phyloP scores from a whole-genome alignment of 2,888 invertebrate genomes.

The Andrena haemorrhoa region DNA sequence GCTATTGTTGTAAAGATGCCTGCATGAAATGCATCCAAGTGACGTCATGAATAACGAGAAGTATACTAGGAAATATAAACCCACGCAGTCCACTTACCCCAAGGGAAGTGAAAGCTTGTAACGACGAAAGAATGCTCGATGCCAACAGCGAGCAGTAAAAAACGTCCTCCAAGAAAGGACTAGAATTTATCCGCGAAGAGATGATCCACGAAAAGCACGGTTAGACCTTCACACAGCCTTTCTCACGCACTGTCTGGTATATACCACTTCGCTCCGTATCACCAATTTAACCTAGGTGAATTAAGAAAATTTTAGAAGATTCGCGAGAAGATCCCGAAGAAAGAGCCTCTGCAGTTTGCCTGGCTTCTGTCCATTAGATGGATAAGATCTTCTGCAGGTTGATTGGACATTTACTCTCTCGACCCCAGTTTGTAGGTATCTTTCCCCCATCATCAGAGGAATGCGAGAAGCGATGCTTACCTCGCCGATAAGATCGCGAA shows the following conservation, averaged over 20 bases:
- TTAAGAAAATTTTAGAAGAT: too few species aligned
- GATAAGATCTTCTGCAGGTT: slow-evolving; percentile 78
- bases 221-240: neutral
- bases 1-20: too few species aligned
- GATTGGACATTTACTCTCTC: slow-evolving; percentile 70
- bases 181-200: neutral
- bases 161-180: neutral
- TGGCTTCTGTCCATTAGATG: slow-evolving; percentile 81
- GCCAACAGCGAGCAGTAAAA: neutral
- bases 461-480: slow-evolving; percentile 67
- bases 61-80: too few species aligned
- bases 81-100: slow-evolving; percentile 5
- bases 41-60: too few species aligned
- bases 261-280: neutral
- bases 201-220: neutral
- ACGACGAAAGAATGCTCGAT: neutral
- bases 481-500: slow-evolving; percentile 67
- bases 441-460: slow-evolving; percentile 63
- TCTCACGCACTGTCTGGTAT: neutral
- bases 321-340: slow-evolving; percentile 45
- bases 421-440: slow-evolving; percentile 75
- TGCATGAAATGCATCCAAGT: too few species aligned
- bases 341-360: slow-evolving; percentile 78
- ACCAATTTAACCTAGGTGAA: too few species aligned
- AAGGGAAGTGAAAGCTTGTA: neutral